Base-by-base conservation (phyloP, 2,888 invertebrate genomes). In the Synergus gifuensis region DNA sequence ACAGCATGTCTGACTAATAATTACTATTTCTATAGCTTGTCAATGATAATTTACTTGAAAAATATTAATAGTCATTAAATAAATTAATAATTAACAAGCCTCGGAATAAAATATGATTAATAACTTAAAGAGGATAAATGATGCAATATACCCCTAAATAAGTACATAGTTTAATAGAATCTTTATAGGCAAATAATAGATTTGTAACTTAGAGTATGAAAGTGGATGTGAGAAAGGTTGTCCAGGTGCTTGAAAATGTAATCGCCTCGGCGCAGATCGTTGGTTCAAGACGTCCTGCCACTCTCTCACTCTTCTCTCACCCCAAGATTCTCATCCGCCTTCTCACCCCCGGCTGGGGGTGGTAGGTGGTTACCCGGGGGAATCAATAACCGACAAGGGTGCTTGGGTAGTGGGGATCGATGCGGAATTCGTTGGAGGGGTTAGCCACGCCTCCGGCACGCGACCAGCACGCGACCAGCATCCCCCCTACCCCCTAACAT, bases 351-450 rank as follows among this genome's bases (percentile, higher is more conserved):
- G 42, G 22, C 22, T 22, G 18, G 44, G 76, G 76, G 44, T 84
- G 83, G 87, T 86, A 88, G 87, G 86, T 87, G 87, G 88, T 89
- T 89, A 91, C 89, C 91, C 90, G 86, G 88, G 91, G 90, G 91
- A 92, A 92, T 92, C 91, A 91, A 92, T 92, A 92, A 92, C 90
- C 89, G 88, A 90, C 88, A 89, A 88, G 89, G 87, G 88, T 87
- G 88, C 85, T 86, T 85, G 86, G 84, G 85, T 83, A 83, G 86
- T 84, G 85, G 87, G 85, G 85, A 81, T 82, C 77, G 84, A 85
- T 84, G 82, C 83, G 85, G 85, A 82, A 80, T 78, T 83, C 82
- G 77, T 67, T 77, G 87, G 85, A 84, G 84, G 85, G 85, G 85
- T 81, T 86, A 86, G 91, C 87, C 86, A 91, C 91, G 91, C 92